These are phyloP conservation scores for Ditula angustiorana DNA, from an alignment of 2,888 invertebrate genomes.

Conservation along the genomic window DNA sequence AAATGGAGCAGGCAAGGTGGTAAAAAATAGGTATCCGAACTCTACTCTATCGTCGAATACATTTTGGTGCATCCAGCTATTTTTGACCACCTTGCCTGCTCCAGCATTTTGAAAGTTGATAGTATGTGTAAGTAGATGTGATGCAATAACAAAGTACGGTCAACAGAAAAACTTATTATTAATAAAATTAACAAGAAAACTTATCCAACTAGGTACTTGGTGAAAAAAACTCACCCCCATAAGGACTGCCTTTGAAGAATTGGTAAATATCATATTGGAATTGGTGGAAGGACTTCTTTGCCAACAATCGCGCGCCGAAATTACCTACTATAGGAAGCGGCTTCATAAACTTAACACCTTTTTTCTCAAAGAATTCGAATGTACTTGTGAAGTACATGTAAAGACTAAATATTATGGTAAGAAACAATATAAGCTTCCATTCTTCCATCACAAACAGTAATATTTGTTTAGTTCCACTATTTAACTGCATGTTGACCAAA, in stretches of 20 bases:
- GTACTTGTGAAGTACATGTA: conserved; percentile 77
- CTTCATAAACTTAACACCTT: conserved; percentile 72
- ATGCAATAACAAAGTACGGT: too few relatives aligned
- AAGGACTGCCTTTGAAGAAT: conserved; percentile 74
- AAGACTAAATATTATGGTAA: conserved; percentile 62
- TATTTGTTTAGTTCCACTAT: conserved; percentile 55
- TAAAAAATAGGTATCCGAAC: too few relatives aligned
- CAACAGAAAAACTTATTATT: too few relatives aligned
- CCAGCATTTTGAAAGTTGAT: too few relatives aligned
- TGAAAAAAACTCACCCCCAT: conserved; percentile 72
- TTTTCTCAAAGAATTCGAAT: conserved; percentile 77
- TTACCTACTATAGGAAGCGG: conserved; percentile 81
- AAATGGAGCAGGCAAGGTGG: too few relatives aligned
- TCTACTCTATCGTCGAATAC: too few relatives aligned
- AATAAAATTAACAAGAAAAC: too few relatives aligned
- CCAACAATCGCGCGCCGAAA: conserved; percentile 69
- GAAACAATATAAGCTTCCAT: conserved; percentile 66
- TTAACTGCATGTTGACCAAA: conserved; percentile 55
- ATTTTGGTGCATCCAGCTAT: too few relatives aligned
- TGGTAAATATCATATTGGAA: conserved; percentile 76
- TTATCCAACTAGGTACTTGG: too few relatives aligned
- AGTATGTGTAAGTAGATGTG: too few relatives aligned
- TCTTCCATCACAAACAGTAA: conserved; percentile 61
- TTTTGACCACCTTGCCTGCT: too few relatives aligned
- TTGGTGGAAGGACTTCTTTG: conserved; percentile 76